A percentile compares a stretch with the other conserved stretches of the same genome.
Evolutionary conservation across 2,888 invertebrate species (phyloP).

Genomic region (Alloscopus bannaensis): DNA sequence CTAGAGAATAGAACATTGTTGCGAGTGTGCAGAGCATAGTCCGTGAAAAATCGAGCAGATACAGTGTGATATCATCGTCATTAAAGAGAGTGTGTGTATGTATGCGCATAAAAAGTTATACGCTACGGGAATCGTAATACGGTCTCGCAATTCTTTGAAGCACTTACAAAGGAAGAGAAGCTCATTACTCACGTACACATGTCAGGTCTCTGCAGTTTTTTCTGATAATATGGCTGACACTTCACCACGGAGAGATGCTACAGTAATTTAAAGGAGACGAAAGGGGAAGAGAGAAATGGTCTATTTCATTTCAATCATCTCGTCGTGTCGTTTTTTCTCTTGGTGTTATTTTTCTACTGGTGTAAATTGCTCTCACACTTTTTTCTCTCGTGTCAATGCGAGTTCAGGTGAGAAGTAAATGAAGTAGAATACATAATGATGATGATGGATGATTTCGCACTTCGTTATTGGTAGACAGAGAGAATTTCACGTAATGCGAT

Average conservation of each 20-base stretch:
- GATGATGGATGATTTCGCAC: conserved; percentile 63
- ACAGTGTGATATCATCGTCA: conserved; percentile 49
- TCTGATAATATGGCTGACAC: conserved; percentile 64
- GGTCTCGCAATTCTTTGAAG: conserved; percentile 1
- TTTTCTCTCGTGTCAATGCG: conserved; percentile 52
- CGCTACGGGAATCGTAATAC: background rate
- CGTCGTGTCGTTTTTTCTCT: conserved; percentile 12
- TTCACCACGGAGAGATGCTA: conserved; percentile 25
- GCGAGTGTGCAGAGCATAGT: conserved; percentile 43
- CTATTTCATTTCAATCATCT: conserved; percentile 47
- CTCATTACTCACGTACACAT: conserved; percentile 57
- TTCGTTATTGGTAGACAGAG: conserved; percentile 36
- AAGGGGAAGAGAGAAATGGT: conserved; percentile 24
- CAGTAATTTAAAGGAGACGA: background rate
- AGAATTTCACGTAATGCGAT: no score
- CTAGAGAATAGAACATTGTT: conserved; percentile 14
- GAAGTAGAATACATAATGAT: conserved; percentile 58
- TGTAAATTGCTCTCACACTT: conserved; percentile 59
- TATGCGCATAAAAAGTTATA: background rate
- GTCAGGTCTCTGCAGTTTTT: conserved; percentile 42
- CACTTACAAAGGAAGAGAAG: conserved; percentile 34
- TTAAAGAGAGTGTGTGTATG: conserved; percentile 16
- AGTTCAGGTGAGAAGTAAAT: conserved; percentile 57
- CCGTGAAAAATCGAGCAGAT: conserved; percentile 66
- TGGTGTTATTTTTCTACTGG: conserved; percentile 57